Evolutionary conservation across 2,797 vertebrate genomes (phyloP).

Genomic region (Chelonia mydas): DNA sequence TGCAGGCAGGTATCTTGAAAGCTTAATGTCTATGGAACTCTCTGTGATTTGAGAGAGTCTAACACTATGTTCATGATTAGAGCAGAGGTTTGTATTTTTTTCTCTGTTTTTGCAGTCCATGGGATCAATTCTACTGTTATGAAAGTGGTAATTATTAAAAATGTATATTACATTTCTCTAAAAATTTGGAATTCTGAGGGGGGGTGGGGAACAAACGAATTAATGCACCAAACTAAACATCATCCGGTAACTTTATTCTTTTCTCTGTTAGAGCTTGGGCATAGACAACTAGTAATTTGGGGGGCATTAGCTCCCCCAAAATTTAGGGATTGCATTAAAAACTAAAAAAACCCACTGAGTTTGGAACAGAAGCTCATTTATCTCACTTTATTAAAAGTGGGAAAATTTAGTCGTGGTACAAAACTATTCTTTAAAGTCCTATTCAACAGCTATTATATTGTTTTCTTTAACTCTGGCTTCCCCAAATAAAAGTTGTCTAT

Average conservation of each 20-base stretch:
- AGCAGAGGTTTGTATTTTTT: background rate
- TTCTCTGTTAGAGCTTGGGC: background rate
- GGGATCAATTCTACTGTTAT: background rate
- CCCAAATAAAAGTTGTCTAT: background rate
- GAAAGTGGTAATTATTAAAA: background rate
- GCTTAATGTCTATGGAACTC: rapidly evolving
- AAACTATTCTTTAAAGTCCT: background rate
- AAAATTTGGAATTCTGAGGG: background rate
- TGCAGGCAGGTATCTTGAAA: background rate
- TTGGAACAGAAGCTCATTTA: background rate
- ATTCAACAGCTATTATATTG: background rate
- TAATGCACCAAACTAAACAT: conserved; percentile 19
- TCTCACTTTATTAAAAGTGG: background rate
- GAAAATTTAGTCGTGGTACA: background rate
- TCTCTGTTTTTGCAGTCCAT: background rate
- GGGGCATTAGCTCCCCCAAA: conserved; percentile 18
- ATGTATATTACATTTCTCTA: background rate
- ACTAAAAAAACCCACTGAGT: background rate
- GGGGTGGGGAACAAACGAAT: background rate
- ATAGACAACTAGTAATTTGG: conserved; percentile 52
- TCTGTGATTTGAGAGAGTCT: background rate
- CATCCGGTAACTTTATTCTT: conserved; percentile 23
- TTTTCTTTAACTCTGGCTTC: background rate
- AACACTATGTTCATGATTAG: background rate
- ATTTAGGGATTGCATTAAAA: background rate